Evolutionary conservation across 2,113 vertebrate species (phyloP), one percentile per base, ranked within the genome.

Genomic region (Hemiprocne comata): DNA sequence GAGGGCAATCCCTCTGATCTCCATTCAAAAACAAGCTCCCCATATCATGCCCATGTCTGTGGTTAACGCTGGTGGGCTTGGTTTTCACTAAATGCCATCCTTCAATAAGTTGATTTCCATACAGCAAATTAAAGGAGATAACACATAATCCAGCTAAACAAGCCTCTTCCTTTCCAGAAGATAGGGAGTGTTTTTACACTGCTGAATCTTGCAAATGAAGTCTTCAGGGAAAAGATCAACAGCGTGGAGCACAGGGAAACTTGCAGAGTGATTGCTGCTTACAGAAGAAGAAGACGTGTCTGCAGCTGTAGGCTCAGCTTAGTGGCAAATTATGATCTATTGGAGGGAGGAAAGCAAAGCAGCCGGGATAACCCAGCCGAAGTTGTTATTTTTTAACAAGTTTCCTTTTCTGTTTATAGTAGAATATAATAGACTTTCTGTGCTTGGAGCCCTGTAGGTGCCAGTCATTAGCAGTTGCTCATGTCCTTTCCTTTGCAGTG

Each of bases 151-250:
- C 55, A 66, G 48, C 80, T 72, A 65, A 91, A 69, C 33, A 81
- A 85, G 38, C 13, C 11, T 61, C 42, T 95, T 91, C 86, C 84
- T 71, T 91, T 73, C 65, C 73, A 80, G 70, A 38, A 62, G 73
- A 94, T 51, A 64, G 50, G 31, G 48, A 29, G 72, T 79, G 76
- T 71, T 94, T 88, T 94, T 64, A 85, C 73, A 34, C 66, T 71
- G 58, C 34, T 95, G 89, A 82, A 51, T 85, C 53, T 88, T 89
- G 83, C 78, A 94, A 90, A 92, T 94, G 72, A 96, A 89, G 71
- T 90, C 87, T 95, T 94, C 79, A 50, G 93, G 87, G 85, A 94
- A 87, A 80, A 66, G 89, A 88, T 94, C 60, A 90, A 20, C 81
- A 55, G 53, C 2, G 5, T 53, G 57, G 77, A 96, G 72, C 0